Percentiles rank a stretch among this genome's conserved stretches.
These are phyloP conservation scores for Enteromius anoplus DNA, from an alignment of 2,797 vertebrate species.

Conservation along the genomic window DNA sequence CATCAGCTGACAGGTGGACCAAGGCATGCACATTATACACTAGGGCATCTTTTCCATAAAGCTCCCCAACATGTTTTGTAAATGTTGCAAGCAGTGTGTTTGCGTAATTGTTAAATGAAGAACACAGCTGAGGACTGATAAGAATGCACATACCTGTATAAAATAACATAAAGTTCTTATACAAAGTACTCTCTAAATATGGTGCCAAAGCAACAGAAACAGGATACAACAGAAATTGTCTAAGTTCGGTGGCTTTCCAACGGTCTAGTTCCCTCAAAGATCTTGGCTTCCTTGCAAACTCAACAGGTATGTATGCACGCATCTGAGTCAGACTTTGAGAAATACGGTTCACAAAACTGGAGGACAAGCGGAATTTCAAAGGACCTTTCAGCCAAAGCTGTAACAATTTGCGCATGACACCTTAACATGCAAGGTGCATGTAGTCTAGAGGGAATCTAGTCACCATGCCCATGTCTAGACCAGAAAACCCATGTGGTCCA, in stretches of 20 bases:
- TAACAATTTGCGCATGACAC: neutral
- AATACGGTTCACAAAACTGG: neutral
- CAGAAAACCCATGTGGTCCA: slow-evolving; percentile 13
- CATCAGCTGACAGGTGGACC: too few species aligned
- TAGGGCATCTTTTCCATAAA: slow-evolving; percentile 5
- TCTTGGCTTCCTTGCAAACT: slow-evolving; percentile 4
- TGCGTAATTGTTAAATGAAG: neutral
- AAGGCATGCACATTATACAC: too few species aligned
- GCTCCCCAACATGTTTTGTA: slow-evolving; percentile 14
- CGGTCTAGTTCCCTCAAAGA: neutral
- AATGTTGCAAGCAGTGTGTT: slow-evolving; percentile 8
- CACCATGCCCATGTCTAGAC: slow-evolving; percentile 14
- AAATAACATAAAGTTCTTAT: neutral
- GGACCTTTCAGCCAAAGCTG: neutral
- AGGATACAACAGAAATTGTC: neutral
- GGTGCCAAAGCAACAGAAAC: slow-evolving; percentile 11
- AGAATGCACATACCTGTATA: slow-evolving; percentile 15
- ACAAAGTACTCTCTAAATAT: slow-evolving; percentile 8
- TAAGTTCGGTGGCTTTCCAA: slow-evolving; percentile 10
- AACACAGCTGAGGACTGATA: slow-evolving; percentile 17
- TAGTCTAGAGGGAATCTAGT: slow-evolving; percentile 13
- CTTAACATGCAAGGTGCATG: slow-evolving; percentile 15
- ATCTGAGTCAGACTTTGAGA: neutral
- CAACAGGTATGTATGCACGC: slow-evolving; percentile 7
- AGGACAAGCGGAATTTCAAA: slow-evolving; percentile 20